A percentile compares a stretch with the other conserved stretches of the same genome.
These are phyloP conservation scores for Branchipolynoe longqiensis DNA, from an alignment of 2,888 invertebrate genomes.

Conservation along the genomic window DNA sequence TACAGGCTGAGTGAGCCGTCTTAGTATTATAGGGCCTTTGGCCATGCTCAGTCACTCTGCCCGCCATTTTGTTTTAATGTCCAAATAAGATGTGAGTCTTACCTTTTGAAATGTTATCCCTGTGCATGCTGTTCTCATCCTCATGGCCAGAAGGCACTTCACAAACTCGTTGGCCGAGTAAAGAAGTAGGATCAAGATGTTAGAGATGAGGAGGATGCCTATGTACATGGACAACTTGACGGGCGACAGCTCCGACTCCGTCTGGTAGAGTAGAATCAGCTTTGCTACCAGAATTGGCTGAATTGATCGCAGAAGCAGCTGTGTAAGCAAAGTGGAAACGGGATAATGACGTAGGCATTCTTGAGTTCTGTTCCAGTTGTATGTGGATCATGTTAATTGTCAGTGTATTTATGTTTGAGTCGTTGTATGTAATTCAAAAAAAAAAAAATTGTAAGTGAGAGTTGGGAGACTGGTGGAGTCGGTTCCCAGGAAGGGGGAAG, in stretches of 20 bases:
- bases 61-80: too few species aligned
- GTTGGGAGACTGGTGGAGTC: background rate
- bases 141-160: constrained; percentile 17
- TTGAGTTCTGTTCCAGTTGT: background rate
- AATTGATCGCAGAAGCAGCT: background rate
- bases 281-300: background rate
- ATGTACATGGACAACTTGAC: background rate
- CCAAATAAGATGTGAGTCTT: too few species aligned
- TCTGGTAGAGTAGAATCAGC: background rate
- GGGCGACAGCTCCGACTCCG: background rate
- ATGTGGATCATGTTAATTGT: background rate
- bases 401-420: background rate
- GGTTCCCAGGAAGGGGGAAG: too few species aligned
- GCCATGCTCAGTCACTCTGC: too few species aligned
- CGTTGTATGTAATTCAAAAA: background rate
- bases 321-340: background rate
- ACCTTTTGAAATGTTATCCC: constrained; percentile 41
- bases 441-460: background rate
- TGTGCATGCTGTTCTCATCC: constrained; percentile 43
- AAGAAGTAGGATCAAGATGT: background rate
- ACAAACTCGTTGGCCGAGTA: constrained; percentile 17
- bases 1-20: too few species aligned
- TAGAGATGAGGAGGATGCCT: background rate
- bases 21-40: too few species aligned
- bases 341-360: background rate